These are phyloP conservation scores for Hycleus phaleratus DNA, from an alignment of 1,140 invertebrate species.

Conservation along the genomic window DNA sequence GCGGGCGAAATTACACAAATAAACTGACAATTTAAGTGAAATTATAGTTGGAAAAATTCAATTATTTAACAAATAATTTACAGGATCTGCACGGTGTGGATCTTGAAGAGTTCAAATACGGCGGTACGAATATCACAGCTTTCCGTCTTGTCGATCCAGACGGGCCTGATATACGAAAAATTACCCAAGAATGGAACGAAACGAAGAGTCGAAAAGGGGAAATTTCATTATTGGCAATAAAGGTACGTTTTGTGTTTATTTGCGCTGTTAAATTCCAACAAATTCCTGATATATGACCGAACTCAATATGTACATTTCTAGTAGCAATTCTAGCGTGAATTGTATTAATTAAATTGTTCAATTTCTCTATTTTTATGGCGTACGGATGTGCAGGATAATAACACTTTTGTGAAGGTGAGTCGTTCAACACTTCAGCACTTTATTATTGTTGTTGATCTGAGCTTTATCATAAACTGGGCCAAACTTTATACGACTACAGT, in stretches of 20 bases:
- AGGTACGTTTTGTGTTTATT: neutral
- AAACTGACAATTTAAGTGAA: neutral
- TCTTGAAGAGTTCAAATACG: conserved; percentile 88
- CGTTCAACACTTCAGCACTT: no score
- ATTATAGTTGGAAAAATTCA: neutral
- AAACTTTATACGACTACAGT: no score
- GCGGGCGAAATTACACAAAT: neutral
- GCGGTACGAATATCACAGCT: conserved; percentile 87
- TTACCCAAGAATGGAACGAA: conserved; percentile 68
- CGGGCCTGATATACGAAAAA: conserved; percentile 61
- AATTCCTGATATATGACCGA: no score
- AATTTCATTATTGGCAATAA: conserved; percentile 4
- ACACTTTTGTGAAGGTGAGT: conserved; percentile 62
- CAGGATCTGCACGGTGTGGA: conserved; percentile 85
- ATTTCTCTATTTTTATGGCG: conserved; percentile 19
- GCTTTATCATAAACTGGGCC: no score
- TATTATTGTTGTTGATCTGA: no score
- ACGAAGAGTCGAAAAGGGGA: conserved; percentile 22
- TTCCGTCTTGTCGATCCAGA: conserved; percentile 76
- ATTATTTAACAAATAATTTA: conserved; percentile 6
- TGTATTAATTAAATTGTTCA: conserved; percentile 2
- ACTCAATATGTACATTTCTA: no score
- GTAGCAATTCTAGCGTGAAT: no score
- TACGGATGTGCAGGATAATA: conserved; percentile 48
- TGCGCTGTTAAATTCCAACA: no score